These are phyloP conservation scores for Nemotelus nigrinus DNA, from an alignment of 2,888 invertebrate species.

Conservation along the genomic window DNA sequence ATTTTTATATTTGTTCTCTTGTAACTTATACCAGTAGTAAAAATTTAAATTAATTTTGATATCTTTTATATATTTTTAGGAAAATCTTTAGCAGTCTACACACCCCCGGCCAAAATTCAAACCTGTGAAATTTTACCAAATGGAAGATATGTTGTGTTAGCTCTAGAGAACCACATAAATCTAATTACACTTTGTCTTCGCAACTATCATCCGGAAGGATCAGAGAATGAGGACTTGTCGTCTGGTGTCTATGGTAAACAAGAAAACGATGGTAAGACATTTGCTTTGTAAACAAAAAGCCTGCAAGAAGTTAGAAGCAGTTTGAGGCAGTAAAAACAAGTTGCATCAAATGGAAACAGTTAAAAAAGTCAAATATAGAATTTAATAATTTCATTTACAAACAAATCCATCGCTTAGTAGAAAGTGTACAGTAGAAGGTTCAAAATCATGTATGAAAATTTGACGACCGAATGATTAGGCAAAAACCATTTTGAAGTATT, in stretches of 20 bases:
- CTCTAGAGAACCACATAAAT: constrained; percentile 73
- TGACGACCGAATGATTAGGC: too few species aligned
- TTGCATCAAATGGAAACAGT: neutral
- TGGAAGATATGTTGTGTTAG: constrained; percentile 76
- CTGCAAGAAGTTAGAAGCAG: too few species aligned
- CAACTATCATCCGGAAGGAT: constrained; percentile 55
- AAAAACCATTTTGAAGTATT: too few species aligned
- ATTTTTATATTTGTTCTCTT: too few species aligned
- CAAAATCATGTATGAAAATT: too few species aligned
- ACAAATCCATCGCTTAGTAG: neutral
- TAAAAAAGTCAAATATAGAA: neutral
- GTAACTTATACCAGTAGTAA: too few species aligned
- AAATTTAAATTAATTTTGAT: neutral
- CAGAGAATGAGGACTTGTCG: constrained; percentile 53
- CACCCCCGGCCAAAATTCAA: constrained; percentile 77
- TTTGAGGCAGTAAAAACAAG: neutral
- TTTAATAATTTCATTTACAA: neutral
- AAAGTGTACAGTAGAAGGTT: neutral
- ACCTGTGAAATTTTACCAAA: constrained; percentile 81
- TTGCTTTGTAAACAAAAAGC: constrained; percentile 64
- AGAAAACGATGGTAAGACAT: constrained; percentile 70
- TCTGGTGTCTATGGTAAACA: constrained; percentile 66
- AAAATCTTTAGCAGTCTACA: constrained; percentile 80
- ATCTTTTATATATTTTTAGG: constrained; percentile 67
- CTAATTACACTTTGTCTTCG: constrained; percentile 73